Evolutionary conservation across 92 coral and sea anemone species (phyloP).

Genomic region (Bergia puertoricense): DNA sequence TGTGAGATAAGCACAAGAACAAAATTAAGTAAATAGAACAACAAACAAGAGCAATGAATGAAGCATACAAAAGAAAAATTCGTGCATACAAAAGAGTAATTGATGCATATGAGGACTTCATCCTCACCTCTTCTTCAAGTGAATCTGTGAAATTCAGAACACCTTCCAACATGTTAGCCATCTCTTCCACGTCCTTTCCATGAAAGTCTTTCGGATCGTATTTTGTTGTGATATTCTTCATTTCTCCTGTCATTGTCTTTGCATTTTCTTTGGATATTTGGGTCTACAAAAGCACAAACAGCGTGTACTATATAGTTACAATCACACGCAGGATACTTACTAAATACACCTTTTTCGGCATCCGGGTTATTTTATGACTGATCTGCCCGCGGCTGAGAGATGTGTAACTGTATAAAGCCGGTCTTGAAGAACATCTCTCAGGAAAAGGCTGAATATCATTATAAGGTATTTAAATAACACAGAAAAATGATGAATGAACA

Average conservation of each 20-base stretch:
- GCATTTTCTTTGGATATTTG: neutral
- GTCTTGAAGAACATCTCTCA: too few species aligned
- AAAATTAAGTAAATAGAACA: too few species aligned
- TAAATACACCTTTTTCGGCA: too few species aligned
- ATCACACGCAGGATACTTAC: too few species aligned
- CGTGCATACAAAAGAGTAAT: neutral
- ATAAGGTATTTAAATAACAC: too few species aligned
- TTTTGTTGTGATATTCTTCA: conserved; percentile 11
- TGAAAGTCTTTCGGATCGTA: neutral
- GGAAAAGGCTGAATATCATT: too few species aligned
- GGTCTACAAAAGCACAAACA: neutral
- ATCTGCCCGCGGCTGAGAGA: too few species aligned
- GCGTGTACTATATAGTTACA: neutral
- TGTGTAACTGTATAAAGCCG: too few species aligned
- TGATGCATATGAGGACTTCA: neutral
- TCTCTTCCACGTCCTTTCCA: neutral
- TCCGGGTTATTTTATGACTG: too few species aligned
- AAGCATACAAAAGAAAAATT: neutral
- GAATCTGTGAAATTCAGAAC: neutral
- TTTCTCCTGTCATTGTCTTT: neutral
- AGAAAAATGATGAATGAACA: too few species aligned
- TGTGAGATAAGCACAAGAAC: too few species aligned
- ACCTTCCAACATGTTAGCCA: conserved; percentile 3
- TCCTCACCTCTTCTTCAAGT: conserved; percentile 1
- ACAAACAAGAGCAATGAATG: neutral